Base-by-base conservation (phyloP, 1,140 invertebrate species). In the Papilio glaucus region DNA sequence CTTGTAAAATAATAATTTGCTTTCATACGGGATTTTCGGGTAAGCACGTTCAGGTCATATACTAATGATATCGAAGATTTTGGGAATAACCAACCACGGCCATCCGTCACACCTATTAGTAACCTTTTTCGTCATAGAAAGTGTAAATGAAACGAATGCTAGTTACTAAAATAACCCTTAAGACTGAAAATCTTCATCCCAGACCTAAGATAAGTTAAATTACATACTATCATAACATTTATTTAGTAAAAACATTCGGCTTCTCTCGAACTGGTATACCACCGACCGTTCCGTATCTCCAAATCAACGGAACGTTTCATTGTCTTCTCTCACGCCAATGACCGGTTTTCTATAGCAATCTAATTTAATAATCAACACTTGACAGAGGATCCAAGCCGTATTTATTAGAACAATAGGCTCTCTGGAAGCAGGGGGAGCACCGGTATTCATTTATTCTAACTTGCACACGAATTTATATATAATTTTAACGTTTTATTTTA, bases 301-400 rank as follows among this genome's bases (percentile, higher is more conserved):
- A 0, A 24, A 33, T 33, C 29, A 33, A 57, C 18, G 49, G 49
- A 57, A 3, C 49, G 29, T n/a, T n/a, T 49, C 45, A 49, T 49
- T 49, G 45, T 49, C 45, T 45, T 45, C 42, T 49, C 45, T 10
- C 45, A 49, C 45, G 45, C 15, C 45, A 49, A 49, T 21, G 45
- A 49, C 45, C 18, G 45, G 45, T 49, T 49, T 21, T 49, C 7
- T 49, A 49, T 24, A 45, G 15, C 42, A 9, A 49, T 10, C 7
- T 49, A 49, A 49, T 49, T 49, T 18, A 49, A 49, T 49, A 49
- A 49, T 49, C 45, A 49, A 45, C n/a, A 45, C n/a, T 45, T 18
- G 15, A 49, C 7, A 1, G 18, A 49, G 1, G 8, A 49, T 21
- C 18, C 18, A 3, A 49, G 45, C 18, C 38, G 4, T 39, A 42